Base-by-base conservation (phyloP, 2,888 invertebrate genomes). In the Drosophila nr. perissopoda region DNA sequence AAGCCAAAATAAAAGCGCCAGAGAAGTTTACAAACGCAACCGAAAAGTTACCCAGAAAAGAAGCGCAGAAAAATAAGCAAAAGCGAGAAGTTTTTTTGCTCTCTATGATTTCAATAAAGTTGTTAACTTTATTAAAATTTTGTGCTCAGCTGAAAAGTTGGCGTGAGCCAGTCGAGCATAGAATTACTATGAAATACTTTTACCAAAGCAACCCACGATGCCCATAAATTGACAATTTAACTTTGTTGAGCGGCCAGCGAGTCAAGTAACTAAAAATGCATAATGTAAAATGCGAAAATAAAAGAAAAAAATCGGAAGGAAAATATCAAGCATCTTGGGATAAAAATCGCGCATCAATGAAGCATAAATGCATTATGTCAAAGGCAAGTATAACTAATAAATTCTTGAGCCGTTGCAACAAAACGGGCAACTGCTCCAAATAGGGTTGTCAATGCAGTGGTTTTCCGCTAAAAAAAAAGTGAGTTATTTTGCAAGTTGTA, bases 121-220 rank as follows among this genome's bases (percentile, higher is more conserved):
- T 86, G 82, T 87, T 86, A 86, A 84, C 86, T 86, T 86, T 86
- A 86, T 86, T 86, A 86, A 89, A 89, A 89, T 87, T 80, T 88
- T 76, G 78, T 80, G 78, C 87, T 80, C 78, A 73, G 83, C 83
- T 79, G 60, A 78, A 83, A 89, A 87, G 89, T 87, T 87, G 77
- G 81, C 71, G 81, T 76, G 73, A 84, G 81, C 69, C 89, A 89
- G 77, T 85, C 76, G 76, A 87, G 89, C 89, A 81, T 82, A 82
- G 89, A 87, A 89, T 89, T 89, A 89, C 86, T 87, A 84, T 77
- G 72, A 88, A 87, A 87, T 89, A 89, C 85, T 87, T 81, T 87
- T 84, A 72, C 71, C 82, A 80, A 78, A 82, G 74, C 80, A 79
- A 78, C 72, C 83, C 72, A 73, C 84, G 84, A 73, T 75, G 80